Base-by-base conservation (phyloP, 2,797 vertebrate genomes). In the Chiloscyllium punctatum region DNA sequence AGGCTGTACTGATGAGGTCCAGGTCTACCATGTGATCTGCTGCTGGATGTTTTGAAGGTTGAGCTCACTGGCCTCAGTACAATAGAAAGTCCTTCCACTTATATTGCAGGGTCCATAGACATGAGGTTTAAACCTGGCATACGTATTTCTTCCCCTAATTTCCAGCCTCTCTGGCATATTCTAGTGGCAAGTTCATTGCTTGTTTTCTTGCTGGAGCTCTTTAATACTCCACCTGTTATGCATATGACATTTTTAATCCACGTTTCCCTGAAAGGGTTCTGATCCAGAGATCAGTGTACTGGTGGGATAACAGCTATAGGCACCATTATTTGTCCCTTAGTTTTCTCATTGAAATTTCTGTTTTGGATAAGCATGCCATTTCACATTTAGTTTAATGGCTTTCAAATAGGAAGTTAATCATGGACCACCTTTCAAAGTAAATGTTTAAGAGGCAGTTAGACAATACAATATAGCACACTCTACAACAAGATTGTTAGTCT, bases 271-370 rank as follows among this genome's bases (percentile, higher is more conserved):
- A 57, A 90, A 4, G 57, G 4, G 21, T 21, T 62, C 30, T 66
- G 57, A 66, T 91, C 33, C 57, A 15, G 4, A 91, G n/a, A 57
- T 91, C 33, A n/a, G 57, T 5, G 6, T 37, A 37, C 30, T 2
- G 2, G 6, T 23, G 30, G 88, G 53, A 21, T 18, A 66, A 66
- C 2, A 30, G 88, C 18, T n/a, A 91, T 7, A 15, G 33, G 53
- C 53, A 57, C 13, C 16, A n/a, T 91, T 66, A 66, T 33, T 66
- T 91, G 1, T 18, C 15, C 15, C 30, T 77, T 8, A 2, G 88
- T n/a, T 21, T 91, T 91, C 57, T 62, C 88, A 91, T 62, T 66
- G 88, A n/a, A n/a, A 66, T 91, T 37, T 90, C 30, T 90, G 53
- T 18, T 53, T n/a, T n/a, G 16, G 87, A 42, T 16, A 90, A 57